A percentile compares a stretch with the other conserved stretches of the same genome.
These are phyloP conservation scores for Aspiorhynchus laticeps DNA, from an alignment of 2,113 vertebrate species.

Conservation along the genomic window DNA sequence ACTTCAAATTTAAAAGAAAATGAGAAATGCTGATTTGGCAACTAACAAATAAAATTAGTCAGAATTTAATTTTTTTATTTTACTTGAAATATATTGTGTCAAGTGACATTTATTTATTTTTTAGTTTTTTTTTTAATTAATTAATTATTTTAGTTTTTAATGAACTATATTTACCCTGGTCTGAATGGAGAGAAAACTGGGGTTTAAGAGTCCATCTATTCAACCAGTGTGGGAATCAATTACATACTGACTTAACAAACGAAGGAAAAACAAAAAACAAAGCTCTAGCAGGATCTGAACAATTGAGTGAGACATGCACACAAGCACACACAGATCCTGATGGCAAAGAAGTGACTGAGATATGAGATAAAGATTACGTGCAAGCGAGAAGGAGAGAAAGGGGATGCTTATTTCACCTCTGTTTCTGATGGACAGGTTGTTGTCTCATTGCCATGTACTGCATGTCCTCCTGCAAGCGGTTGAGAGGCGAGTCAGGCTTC, in stretches of 20 bases:
- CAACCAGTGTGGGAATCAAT: not conserved
- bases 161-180: not conserved
- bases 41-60: too few species aligned
- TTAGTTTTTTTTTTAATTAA: too few species aligned
- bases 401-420: slow-evolving; percentile 78
- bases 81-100: too few species aligned
- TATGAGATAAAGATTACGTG: not conserved
- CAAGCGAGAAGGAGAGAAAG: not conserved
- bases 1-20: too few species aligned
- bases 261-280: not conserved
- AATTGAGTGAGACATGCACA: not conserved
- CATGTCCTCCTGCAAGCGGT: slow-evolving; percentile 91
- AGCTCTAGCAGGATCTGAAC: not conserved
- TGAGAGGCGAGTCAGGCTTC: slow-evolving; percentile 94
- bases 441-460: slow-evolving; percentile 99
- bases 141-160: too few species aligned
- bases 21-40: too few species aligned
- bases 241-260: not conserved
- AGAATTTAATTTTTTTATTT: too few species aligned
- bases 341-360: not conserved
- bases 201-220: not conserved
- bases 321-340: not conserved
- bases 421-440: slow-evolving; percentile 95
- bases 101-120: too few species aligned
- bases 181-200: not conserved